phyloP scores from a whole-genome alignment of 35 echinoderm and acorn worm species.

The Strongylocentrotus purpuratus region DNA sequence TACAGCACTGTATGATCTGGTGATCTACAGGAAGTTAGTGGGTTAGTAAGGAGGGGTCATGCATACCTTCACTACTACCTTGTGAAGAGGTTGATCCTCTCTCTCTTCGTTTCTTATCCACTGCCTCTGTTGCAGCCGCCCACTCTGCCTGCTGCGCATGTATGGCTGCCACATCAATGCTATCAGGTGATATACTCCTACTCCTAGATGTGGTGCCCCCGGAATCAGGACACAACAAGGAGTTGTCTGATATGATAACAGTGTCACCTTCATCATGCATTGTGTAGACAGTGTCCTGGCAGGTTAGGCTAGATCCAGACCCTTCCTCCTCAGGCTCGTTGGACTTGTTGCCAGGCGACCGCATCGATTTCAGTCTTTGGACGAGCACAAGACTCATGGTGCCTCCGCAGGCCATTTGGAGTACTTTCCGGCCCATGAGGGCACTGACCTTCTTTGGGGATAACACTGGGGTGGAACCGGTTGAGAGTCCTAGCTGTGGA shows the following conservation, averaged over 20 bases:
- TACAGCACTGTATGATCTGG: neutral
- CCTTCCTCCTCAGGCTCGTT: slow-evolving; percentile 81
- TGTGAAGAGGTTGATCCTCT: slow-evolving; percentile 41
- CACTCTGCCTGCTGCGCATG: slow-evolving; percentile 48
- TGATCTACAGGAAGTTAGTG: neutral
- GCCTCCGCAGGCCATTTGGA: slow-evolving; percentile 79
- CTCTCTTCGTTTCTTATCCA: neutral
- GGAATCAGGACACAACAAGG: slow-evolving; percentile 49
- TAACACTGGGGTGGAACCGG: slow-evolving; percentile 70
- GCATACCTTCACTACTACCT: slow-evolving; percentile 54
- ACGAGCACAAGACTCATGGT: slow-evolving; percentile 80
- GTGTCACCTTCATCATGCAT: slow-evolving; percentile 90
- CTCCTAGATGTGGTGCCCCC: slow-evolving; percentile 52
- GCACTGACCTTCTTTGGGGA: slow-evolving; percentile 83
- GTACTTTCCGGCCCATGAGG: slow-evolving; percentile 83
- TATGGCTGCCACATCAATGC: slow-evolving; percentile 79
- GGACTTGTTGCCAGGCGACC: slow-evolving; percentile 58
- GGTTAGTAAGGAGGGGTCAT: slow-evolving; percentile 31
- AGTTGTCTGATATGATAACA: slow-evolving; percentile 89
- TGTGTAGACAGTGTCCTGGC: slow-evolving; percentile 72
- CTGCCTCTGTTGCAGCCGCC: neutral
- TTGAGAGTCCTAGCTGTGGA: slow-evolving; percentile 85
- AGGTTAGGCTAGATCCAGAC: slow-evolving; percentile 66
- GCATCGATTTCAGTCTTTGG: slow-evolving; percentile 74
- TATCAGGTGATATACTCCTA: slow-evolving; percentile 94